Evolutionary conservation across 2,888 invertebrate species (phyloP).

Genomic region (Sepioteuthis lessoniana): DNA sequence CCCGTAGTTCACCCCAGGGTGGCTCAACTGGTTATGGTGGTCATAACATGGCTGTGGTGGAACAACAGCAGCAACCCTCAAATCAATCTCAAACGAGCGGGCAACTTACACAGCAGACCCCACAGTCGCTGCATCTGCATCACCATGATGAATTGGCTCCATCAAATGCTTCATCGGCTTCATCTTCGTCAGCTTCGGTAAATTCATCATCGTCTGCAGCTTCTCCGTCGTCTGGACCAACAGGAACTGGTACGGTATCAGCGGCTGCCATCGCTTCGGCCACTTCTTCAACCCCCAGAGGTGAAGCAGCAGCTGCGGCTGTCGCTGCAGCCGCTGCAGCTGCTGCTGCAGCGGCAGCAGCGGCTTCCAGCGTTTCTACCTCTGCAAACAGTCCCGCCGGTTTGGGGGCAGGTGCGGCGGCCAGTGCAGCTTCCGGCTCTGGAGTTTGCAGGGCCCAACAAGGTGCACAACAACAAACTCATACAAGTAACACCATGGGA

Average conservation of each 20-base stretch:
- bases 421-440: neutral
- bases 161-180: neutral
- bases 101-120: conserved; percentile 55
- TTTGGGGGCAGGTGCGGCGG: neutral
- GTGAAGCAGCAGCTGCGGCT: conserved; percentile 24
- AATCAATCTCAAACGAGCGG: conserved; percentile 52
- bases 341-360: neutral
- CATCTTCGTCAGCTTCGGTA: neutral
- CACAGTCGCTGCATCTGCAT: conserved; percentile 48
- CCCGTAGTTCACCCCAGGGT: conserved; percentile 58
- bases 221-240: neutral
- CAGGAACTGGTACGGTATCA: neutral
- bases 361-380: neutral
- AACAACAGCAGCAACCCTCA: conserved; percentile 58
- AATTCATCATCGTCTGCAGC: conserved; percentile 38
- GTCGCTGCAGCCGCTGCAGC: neutral
- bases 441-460: conserved; percentile 55
- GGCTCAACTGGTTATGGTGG: conserved; percentile 60
- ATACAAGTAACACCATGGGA: conserved; percentile 41
- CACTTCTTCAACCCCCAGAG: conserved; percentile 24
- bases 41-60: conserved; percentile 69
- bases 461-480: conserved; percentile 61
- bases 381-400: neutral
- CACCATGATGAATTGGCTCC: neutral
- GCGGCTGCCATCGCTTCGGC: conserved; percentile 36